Conservation (phyloP, 2,113 vertebrate genomes). For the Smithornis capensis region DNA sequence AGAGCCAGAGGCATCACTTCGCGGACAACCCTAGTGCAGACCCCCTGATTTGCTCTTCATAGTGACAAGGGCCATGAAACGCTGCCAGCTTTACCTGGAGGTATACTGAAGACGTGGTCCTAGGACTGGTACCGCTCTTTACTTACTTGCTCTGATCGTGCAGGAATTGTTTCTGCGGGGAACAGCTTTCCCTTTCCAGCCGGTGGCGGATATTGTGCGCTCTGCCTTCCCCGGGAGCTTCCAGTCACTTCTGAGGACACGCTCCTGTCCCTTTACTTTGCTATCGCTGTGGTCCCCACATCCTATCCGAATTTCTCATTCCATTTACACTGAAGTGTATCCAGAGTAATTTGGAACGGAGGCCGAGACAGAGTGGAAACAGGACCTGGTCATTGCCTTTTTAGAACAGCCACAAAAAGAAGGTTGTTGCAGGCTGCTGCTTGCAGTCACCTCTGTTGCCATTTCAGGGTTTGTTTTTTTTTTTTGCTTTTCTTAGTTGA, state of each 20-base stretch:
- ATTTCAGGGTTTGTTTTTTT: neutral
- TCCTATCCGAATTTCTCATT: neutral
- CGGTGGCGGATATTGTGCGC: neutral
- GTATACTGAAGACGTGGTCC: neutral
- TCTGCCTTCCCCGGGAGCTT: neutral
- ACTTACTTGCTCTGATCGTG: neutral
- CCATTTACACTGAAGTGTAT: neutral
- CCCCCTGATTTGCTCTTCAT: neutral
- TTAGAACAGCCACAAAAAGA: neutral
- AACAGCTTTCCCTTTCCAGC: neutral
- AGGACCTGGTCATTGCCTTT: neutral
- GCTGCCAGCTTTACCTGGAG: neutral
- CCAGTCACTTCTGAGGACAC: neutral
- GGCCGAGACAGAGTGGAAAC: neutral
- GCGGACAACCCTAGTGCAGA: accelerated
- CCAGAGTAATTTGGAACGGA: neutral
- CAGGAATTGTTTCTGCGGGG: neutral
- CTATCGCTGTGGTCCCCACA: neutral
- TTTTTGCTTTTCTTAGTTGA: neutral
- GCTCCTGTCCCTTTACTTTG: neutral
- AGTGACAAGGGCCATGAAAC: neutral
- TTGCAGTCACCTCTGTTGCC: neutral
- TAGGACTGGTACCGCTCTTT: neutral
- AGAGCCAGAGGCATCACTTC: neutral
- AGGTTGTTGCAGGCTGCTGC: neutral